A percentile compares a stretch with the other conserved stretches of the same genome.
Conservation (phyloP, 35 echinoderm and acorn worm species). For the Lytechinus variegatus region DNA sequence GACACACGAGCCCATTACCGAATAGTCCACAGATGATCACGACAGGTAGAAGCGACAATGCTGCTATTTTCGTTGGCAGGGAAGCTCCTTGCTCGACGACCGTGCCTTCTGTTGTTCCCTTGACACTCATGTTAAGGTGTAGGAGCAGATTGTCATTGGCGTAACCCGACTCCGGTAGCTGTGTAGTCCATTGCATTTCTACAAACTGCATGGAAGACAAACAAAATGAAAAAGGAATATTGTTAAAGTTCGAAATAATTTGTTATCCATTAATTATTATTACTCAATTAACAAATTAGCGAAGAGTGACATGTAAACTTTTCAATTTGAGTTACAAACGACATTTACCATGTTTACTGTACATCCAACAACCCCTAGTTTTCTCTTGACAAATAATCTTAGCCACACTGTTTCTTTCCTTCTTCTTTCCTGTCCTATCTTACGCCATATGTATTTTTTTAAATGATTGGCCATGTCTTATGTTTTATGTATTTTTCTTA, state of each 20-base stretch:
- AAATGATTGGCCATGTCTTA: too few relatives aligned
- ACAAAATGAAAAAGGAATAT: not conserved
- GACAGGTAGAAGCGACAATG: constrained; percentile 55
- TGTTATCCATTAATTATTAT: not conserved
- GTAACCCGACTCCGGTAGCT: not conserved
- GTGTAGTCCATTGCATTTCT: not conserved
- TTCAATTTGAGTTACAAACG: too few relatives aligned
- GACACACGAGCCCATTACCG: constrained; percentile 86
- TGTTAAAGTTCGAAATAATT: not conserved
- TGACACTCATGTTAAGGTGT: not conserved
- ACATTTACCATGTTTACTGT: too few relatives aligned
- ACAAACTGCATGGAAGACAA: not conserved
- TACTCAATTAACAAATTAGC: not conserved
- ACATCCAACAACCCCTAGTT: too few relatives aligned
- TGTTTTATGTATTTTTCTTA: too few relatives aligned
- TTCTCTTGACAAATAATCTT: too few relatives aligned
- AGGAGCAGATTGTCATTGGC: not conserved
- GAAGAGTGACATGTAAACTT: too few relatives aligned
- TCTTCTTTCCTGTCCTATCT: too few relatives aligned
- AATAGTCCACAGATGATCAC: constrained; percentile 77
- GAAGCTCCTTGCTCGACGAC: not conserved
- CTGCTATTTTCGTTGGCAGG: constrained; percentile 41
- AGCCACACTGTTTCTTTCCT: too few relatives aligned
- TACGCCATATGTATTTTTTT: too few relatives aligned
- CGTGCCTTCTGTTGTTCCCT: not conserved